Evolutionary conservation across 2,797 vertebrate genomes (phyloP), one percentile per base, ranked within the genome.

Genomic region (Sarcoramphus papa): DNA sequence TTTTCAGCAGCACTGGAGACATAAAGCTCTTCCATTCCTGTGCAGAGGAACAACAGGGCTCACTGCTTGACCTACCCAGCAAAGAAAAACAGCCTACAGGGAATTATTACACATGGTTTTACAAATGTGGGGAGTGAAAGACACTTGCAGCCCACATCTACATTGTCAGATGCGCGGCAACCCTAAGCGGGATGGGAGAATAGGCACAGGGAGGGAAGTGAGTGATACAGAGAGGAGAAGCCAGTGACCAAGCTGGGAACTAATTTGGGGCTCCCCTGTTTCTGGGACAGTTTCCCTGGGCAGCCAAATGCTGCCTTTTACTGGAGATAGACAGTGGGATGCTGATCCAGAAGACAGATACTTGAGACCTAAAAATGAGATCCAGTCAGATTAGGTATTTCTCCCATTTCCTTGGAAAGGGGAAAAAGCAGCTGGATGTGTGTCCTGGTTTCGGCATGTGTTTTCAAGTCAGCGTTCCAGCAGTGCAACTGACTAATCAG

Each of bases 181-280:
- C 15, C 9, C 15, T 43, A 16, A 50, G 24, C 35, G 14, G 18
- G 18, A 25, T 3, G 7, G 31, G 7, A 87, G 17, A 85, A 47
- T 33, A 56, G 37, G 18, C 47, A 48, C 10, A 41, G 30, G 17
- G 25, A 75, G 8, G 5, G 8, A 20, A 67, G 6, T 3, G 21
- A 75, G n/a, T 0, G 0, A 20, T 25, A 31, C 0, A 0, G 47
- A 65, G 17, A 75, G 23, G 4, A 79, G 68, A 94, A 92, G n/a
- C 9, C 48, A 74, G 31, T 0, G 1, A 85, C 30, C 12, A 87
- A 83, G n/a, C 47, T 74, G 40, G 59, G 54, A 89, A 17, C 7
- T 62, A 40, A 80, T 45, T 0, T 83, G 72, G 16, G 37, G 31
- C 16, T 89, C 12, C 10, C 16, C 9, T 41, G 8, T 85, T 84